Evolutionary conservation across 92 coral and sea anemone species (phyloP).

Genomic region (Montipora capitata): DNA sequence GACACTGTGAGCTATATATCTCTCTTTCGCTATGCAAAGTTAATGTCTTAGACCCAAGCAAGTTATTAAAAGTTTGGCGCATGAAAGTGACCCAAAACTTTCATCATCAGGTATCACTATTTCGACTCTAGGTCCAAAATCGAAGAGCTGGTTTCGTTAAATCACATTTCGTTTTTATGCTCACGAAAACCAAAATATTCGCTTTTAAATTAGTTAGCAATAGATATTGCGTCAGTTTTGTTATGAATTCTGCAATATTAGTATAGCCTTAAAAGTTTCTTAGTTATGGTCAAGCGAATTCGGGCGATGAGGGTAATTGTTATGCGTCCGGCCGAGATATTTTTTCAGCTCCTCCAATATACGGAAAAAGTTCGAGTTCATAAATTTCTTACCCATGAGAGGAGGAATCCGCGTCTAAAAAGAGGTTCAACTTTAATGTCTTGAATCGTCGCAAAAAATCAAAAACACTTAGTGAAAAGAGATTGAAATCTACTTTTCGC

Average conservation of each 20-base stretch:
- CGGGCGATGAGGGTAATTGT: neutral
- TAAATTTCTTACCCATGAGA: neutral
- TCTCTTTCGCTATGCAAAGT: too few species aligned
- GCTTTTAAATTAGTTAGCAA: neutral
- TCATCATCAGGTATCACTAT: too few species aligned
- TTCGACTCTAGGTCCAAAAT: neutral
- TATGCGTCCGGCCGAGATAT: too few species aligned
- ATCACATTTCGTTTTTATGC: neutral
- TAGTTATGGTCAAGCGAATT: too few species aligned
- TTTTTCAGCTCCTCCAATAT: too few species aligned
- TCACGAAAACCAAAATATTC: neutral
- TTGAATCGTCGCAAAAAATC: conserved; percentile 1
- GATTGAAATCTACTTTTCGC: conserved; percentile 41
- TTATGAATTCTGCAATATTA: neutral
- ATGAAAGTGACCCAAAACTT: too few species aligned
- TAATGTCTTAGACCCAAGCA: too few species aligned
- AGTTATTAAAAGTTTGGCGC: too few species aligned
- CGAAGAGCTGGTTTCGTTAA: neutral
- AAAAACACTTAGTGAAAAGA: conserved; percentile 2
- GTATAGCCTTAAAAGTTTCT: neutral
- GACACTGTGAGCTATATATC: too few species aligned
- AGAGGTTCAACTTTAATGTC: neutral
- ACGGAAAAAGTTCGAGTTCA: neutral
- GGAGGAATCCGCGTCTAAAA: neutral
- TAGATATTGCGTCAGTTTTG: neutral